Base-by-base conservation (phyloP, 1,140 invertebrate genomes). In the Campoletis sonorensis region DNA sequence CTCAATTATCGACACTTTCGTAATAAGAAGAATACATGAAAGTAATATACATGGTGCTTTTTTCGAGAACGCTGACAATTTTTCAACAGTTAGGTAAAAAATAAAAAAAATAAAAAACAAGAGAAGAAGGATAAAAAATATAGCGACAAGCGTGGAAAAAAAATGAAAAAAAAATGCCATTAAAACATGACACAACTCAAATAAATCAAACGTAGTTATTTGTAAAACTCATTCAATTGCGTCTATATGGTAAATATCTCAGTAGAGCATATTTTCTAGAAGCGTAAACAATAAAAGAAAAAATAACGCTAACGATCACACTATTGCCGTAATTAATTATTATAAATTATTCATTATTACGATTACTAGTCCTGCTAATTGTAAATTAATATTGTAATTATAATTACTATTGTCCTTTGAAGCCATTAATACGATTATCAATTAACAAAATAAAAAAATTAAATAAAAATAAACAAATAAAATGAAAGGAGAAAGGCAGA, bases 31-130 rank as follows among this genome's bases (percentile, higher is more conserved):
- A 67, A 67, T 67, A 83, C 81, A 85, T 86, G 85, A 86, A 86
- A 86, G 85, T 86, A 86, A 85, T 81, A 82, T 78, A 80, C 80
- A 79, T 85, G 85, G 83, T 84, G 81, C 85, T 84, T 85, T 84
- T 85, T 83, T 77, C 49, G 75, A 83, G 79, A 78, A 85, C 64
- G 81, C 82, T 85, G 81, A 75, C 80, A 75, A 79, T 64, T 77
- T 64, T 64, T 30, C 51, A 40, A 77, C 54, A 23, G 75, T 7
- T 27, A 13, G 40, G 8, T 45, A 8, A 45, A 45, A 8, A 45
- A 45, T 45, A 45, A 45, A 45, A 45, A 45, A 45, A 45, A 45
- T 11, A 11, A 10, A 13, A 45, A 45, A 8, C 5, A 45, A 45
- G 40, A 45, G 11, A 64, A n/a, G 13, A 40, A 18, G n/a, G n/a